Conservation (phyloP, 1,140 invertebrate genomes). For the Bombus difficillimus region DNA sequence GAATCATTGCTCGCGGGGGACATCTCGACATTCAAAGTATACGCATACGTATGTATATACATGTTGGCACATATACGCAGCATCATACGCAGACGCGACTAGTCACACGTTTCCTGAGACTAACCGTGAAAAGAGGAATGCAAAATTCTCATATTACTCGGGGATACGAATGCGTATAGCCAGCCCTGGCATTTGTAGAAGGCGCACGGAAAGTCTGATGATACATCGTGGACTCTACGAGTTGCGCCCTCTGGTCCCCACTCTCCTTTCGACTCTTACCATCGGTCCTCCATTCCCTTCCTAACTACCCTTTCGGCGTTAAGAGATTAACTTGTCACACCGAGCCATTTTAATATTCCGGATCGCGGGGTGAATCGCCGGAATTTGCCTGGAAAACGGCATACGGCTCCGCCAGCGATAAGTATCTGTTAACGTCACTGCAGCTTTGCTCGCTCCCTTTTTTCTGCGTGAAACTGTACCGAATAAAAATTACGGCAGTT, state of each 20-base stretch:
- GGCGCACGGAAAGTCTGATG: constrained; percentile 61
- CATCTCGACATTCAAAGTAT: too few species aligned
- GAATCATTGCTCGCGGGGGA: too few species aligned
- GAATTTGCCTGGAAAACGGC: constrained; percentile 63
- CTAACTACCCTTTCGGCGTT: constrained; percentile 69
- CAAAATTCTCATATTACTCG: constrained; percentile 4
- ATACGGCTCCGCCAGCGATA: constrained; percentile 57
- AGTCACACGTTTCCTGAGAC: not conserved
- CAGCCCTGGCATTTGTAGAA: constrained; percentile 63
- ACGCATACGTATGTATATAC: not conserved
- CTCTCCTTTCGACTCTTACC: constrained; percentile 55
- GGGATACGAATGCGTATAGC: constrained; percentile 43
- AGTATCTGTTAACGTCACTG: constrained; percentile 63
- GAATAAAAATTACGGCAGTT: constrained; percentile 40
- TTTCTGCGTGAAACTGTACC: not conserved
- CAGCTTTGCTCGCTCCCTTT: not conserved
- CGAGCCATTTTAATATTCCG: constrained; percentile 71
- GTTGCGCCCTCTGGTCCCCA: constrained; percentile 48
- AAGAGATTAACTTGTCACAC: constrained; percentile 76
- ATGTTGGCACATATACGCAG: not conserved
- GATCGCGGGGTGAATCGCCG: constrained; percentile 55
- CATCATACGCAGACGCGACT: not conserved
- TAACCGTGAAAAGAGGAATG: not conserved
- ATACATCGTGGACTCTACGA: constrained; percentile 63
- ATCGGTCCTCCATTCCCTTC: constrained; percentile 45